Percentiles rank a stretch among this genome's conserved stretches.
These are phyloP conservation scores for Caprella mutica DNA, from an alignment of 2,888 invertebrate genomes.

Conservation along the genomic window DNA sequence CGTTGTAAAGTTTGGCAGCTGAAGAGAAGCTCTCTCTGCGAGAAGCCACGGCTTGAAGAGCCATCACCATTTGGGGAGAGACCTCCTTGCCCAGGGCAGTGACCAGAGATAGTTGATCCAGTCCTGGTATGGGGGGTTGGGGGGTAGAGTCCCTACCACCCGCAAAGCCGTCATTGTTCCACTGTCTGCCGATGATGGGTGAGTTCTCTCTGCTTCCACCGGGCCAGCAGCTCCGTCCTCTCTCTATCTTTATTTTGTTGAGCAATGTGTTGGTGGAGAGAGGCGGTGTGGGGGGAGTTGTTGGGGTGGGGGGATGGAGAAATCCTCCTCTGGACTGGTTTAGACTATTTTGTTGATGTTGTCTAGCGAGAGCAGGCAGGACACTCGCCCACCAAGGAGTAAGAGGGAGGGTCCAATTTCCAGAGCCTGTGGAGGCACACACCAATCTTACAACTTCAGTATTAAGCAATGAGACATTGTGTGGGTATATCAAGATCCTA, in stretches of 20 bases:
- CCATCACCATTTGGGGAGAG: constrained; percentile 32
- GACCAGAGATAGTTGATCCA: constrained; percentile 30
- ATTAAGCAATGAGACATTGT: no score
- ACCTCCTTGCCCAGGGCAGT: constrained; percentile 32
- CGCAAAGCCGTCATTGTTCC: neutral
- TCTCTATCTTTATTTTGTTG: constrained; percentile 2
- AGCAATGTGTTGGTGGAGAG: constrained; percentile 18
- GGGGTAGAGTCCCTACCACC: constrained; percentile 6
- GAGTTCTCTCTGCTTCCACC: constrained; percentile 1
- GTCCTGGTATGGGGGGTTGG: constrained; percentile 10
- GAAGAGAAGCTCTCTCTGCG: constrained; percentile 32
- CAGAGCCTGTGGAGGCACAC: constrained; percentile 9
- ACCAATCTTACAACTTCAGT: neutral
- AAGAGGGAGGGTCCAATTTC: constrained; percentile 27
- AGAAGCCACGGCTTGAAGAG: constrained; percentile 31
- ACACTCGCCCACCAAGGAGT: constrained; percentile 33
- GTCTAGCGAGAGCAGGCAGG: constrained; percentile 27
- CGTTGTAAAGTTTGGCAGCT: constrained; percentile 30
- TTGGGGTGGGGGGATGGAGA: constrained; percentile 14
- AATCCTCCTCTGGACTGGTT: neutral
- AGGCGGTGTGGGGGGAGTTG: constrained; percentile 16
- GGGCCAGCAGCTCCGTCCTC: neutral
- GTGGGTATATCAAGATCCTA: no score
- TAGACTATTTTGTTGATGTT: constrained; percentile 14
- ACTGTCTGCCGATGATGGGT: neutral